Base-by-base conservation (phyloP, 2,113 vertebrate genomes). In the Myotis davidii region DNA sequence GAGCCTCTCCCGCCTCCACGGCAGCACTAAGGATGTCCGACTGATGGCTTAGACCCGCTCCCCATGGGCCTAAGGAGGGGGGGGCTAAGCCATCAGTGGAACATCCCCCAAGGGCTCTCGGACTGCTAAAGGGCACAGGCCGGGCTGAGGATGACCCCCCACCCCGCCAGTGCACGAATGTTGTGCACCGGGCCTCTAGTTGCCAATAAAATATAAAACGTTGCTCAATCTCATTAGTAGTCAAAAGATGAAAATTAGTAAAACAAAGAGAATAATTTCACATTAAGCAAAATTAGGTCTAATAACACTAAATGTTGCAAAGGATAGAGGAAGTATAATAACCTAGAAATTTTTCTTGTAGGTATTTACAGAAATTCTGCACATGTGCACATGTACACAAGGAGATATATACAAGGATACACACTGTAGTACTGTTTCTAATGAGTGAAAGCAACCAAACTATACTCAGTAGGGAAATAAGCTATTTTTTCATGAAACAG, bases 241-340 rank as follows among this genome's bases (percentile, higher is more conserved):
- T 67, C 45, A 87, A 94, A 20, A 88, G 34, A 78, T 54, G 18
- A 16, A 52, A 91, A 77, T 77, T 32, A 94, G 76, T 69, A 27
- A 69, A 90, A 88, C 17, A 85, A 85, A 89, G 61, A 56, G 16
- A 90, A 74, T 76, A 16, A 81, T 90, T 87, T 87, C 27, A 77
- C n/a, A 61, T 50, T 64, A 37, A 83, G 76, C n/a, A 67, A 13
- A 42, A 32, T 50, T 72, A 78, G 14, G 54, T 52, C 20, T 29
- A 5, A 79, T 37, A 90, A 73, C 1, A 45, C 54, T 73, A 83
- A 61, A 69, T 52, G 27, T 45, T 65, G 34, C 21, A n/a, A 37
- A 90, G 61, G 23, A 64, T 65, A 17, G 65, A 65, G 9, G 21
- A 6, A 74, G 34, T 45, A 18, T 23, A 79, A 81, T 45, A 78